Percentiles rank a stretch among this genome's conserved stretches.
Evolutionary conservation across 2,797 vertebrate species (phyloP).

Genomic region (Cryptoblepharus egeriae): DNA sequence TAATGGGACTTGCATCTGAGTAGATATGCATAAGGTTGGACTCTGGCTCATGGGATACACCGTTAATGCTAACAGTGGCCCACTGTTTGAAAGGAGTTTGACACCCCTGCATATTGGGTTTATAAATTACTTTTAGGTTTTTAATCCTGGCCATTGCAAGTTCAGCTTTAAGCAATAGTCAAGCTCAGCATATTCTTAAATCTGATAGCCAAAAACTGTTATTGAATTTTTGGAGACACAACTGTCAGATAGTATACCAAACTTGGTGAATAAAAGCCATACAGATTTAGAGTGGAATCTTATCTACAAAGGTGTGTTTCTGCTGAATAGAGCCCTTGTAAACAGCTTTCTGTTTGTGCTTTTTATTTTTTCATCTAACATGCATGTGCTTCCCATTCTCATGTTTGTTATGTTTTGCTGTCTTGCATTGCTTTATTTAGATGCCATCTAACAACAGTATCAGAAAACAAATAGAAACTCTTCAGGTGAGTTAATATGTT

Average conservation of each 20-base stretch:
- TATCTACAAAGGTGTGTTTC: slow-evolving; percentile 65
- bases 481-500: slow-evolving; percentile 93
- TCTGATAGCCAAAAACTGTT: background rate
- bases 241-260: background rate
- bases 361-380: slow-evolving; percentile 87
- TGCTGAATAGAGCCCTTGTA: slow-evolving; percentile 82
- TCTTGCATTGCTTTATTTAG: slow-evolving; percentile 95
- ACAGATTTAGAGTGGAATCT: background rate
- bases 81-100: no score
- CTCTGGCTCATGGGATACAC: no score
- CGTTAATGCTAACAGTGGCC: no score
- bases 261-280: background rate
- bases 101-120: no score
- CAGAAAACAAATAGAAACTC: slow-evolving; percentile 99
- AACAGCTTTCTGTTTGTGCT: slow-evolving; percentile 80
- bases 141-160: background rate
- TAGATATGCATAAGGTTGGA: no score
- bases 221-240: background rate
- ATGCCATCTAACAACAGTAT: slow-evolving; percentile 99
- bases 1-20: no score
- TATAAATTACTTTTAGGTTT: background rate
- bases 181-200: background rate
- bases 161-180: background rate
- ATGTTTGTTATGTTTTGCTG: slow-evolving; percentile 87
- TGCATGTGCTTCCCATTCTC: slow-evolving; percentile 92